Conservation (phyloP, 37 sponge, comb jelly and placozoan species). For the Ephydatia muelleri region DNA sequence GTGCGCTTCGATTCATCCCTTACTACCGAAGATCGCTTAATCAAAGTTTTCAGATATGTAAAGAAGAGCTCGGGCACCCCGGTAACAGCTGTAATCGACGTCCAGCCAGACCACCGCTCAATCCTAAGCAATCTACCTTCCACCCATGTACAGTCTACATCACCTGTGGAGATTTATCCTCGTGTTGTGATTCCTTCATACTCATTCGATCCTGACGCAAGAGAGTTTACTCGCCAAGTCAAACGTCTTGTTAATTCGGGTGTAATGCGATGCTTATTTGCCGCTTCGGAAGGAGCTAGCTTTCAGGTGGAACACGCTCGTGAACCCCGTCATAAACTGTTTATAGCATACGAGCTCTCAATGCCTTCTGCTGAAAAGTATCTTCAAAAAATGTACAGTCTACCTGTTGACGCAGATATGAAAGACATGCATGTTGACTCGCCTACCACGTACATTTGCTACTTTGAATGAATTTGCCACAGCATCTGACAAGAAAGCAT, state of each 20-base stretch:
- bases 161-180: no score
- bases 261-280: no score
- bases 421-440: not conserved
- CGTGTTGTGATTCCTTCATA: not conserved
- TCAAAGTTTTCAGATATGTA: not conserved
- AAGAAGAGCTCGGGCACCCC: not conserved
- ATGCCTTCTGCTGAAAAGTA: not conserved
- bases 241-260: not conserved
- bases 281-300: not conserved
- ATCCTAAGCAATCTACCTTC: not conserved
- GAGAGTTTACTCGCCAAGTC: not conserved
- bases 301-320: not conserved
- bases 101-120: not conserved
- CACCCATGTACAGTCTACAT: no score
- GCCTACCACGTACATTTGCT: not conserved
- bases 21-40: not conserved
- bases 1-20: not conserved
- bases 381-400: not conserved
- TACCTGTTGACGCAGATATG: not conserved
- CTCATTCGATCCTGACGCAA: not conserved
- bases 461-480: not conserved
- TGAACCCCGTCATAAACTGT: not conserved
- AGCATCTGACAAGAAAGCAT: not conserved
- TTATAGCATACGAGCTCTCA: not conserved
- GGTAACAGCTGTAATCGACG: not conserved